These are phyloP conservation scores for Malurus leucopterus DNA, from an alignment of 2,797 vertebrate genomes.

Conservation along the genomic window DNA sequence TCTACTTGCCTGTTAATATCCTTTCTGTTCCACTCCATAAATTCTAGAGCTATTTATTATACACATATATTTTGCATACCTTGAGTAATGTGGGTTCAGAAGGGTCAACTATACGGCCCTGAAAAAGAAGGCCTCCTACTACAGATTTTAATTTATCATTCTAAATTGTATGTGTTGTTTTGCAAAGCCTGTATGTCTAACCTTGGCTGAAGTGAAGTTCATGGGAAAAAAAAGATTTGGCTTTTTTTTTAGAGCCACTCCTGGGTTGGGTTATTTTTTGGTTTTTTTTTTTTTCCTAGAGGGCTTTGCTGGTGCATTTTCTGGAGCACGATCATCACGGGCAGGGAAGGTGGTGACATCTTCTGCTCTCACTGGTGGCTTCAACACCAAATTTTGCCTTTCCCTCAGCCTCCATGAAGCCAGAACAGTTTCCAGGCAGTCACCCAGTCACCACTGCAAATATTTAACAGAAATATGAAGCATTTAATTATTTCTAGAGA, in stretches of 20 bases:
- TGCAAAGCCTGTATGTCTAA: conserved; percentile 41
- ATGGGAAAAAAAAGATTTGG: conserved; percentile 20
- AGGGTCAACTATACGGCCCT: conserved; percentile 62
- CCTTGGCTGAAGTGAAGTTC: conserved; percentile 51
- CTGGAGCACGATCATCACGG: neutral
- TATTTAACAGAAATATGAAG: neutral
- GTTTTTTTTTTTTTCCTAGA: neutral
- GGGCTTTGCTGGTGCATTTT: neutral
- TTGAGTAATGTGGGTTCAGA: conserved; percentile 62
- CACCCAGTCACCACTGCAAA: neutral
- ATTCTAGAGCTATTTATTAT: conserved; percentile 67
- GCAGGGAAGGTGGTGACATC: conserved; percentile 30
- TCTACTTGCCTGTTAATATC: conserved; percentile 67
- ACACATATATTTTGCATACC: conserved; percentile 67
- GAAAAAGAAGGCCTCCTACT: conserved; percentile 57
- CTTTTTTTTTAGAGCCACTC: conserved; percentile 24
- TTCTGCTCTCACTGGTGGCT: conserved; percentile 12
- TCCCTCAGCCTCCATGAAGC: neutral
- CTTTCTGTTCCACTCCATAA: conserved; percentile 68
- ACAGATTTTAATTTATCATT: conserved; percentile 53
- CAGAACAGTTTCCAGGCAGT: conserved; percentile 3
- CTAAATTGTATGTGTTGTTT: conserved; percentile 47
- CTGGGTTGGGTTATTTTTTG: neutral
- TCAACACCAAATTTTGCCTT: neutral
- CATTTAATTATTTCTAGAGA: neutral